These are phyloP conservation scores for Alviniconcha marisindica DNA, from an alignment of 1,140 invertebrate genomes.

Conservation along the genomic window DNA sequence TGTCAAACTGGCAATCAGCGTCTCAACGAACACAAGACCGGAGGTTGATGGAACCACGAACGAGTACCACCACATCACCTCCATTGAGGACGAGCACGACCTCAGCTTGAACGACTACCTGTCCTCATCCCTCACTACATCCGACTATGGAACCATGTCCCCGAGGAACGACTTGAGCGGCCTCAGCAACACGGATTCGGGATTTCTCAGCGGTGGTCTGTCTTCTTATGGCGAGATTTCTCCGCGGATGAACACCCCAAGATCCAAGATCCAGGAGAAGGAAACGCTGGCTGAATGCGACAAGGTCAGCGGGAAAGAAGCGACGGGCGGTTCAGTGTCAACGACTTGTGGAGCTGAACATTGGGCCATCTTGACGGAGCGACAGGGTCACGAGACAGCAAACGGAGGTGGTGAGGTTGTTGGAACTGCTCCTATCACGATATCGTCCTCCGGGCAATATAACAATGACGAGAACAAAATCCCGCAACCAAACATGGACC, in stretches of 20 bases:
- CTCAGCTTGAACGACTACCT: neutral
- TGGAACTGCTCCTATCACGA: no score
- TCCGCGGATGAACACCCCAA: neutral
- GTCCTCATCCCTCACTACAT: neutral
- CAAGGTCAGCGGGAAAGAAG: neutral
- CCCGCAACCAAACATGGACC: no score
- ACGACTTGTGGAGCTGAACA: no score
- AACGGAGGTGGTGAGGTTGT: no score
- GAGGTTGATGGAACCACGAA: neutral
- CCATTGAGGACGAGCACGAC: neutral
- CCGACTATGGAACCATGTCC: constrained; percentile 5
- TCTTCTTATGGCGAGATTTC: neutral
- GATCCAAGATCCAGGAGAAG: neutral
- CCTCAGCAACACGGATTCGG: neutral
- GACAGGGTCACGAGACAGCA: no score
- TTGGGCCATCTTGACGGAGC: neutral
- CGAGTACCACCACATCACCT: neutral
- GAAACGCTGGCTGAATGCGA: neutral
- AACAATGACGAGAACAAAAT: no score
- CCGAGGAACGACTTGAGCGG: neutral
- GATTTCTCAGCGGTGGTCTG: constrained; percentile 14
- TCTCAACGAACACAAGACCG: neutral
- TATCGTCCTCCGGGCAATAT: no score
- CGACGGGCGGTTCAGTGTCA: neutral
- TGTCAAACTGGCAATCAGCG: neutral